phyloP scores from a whole-genome alignment of 30 jellyfish, hydroid and myxozoan genomes.

The Turritopsis rubra region DNA sequence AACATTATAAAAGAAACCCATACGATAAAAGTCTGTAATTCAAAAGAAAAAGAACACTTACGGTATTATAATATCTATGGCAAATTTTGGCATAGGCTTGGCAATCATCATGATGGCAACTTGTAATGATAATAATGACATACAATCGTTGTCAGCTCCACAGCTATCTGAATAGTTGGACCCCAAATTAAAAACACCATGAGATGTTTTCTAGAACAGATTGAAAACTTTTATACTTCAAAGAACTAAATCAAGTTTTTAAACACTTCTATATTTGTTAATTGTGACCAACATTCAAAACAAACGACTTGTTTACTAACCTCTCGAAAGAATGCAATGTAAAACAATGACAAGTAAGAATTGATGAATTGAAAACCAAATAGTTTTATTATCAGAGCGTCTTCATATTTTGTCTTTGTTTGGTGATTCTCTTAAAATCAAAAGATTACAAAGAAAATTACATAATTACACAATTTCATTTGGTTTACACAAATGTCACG shows the following conservation, averaged over 20 bases:
- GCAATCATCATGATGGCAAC: constrained; percentile 76
- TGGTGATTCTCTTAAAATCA: constrained; percentile 71
- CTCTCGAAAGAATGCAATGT: constrained; percentile 93
- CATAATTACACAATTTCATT: not conserved
- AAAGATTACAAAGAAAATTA: not conserved
- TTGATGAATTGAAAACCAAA: constrained; percentile 89
- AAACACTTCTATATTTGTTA: too few relatives aligned
- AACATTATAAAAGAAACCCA: not conserved
- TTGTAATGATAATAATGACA: constrained; percentile 78
- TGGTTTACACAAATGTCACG: not conserved
- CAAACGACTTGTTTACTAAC: constrained; percentile 13
- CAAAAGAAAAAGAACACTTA: constrained; percentile 26
- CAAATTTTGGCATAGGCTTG: constrained; percentile 89
- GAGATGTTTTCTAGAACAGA: constrained; percentile 43
- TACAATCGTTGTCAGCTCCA: constrained; percentile 68
- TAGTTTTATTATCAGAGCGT: constrained; percentile 73
- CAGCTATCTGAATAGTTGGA: constrained; percentile 69
- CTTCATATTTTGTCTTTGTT: constrained; percentile 69
- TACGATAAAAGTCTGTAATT: not conserved
- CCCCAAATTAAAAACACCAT: constrained; percentile 70
- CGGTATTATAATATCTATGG: constrained; percentile 66
- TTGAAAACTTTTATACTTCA: too few relatives aligned
- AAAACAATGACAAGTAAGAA: constrained; percentile 69
- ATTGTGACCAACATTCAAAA: too few relatives aligned
- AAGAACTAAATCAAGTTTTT: too few relatives aligned